Evolutionary conservation across 2,113 vertebrate genomes (phyloP).

Genomic region (Nematolebias whitei): DNA sequence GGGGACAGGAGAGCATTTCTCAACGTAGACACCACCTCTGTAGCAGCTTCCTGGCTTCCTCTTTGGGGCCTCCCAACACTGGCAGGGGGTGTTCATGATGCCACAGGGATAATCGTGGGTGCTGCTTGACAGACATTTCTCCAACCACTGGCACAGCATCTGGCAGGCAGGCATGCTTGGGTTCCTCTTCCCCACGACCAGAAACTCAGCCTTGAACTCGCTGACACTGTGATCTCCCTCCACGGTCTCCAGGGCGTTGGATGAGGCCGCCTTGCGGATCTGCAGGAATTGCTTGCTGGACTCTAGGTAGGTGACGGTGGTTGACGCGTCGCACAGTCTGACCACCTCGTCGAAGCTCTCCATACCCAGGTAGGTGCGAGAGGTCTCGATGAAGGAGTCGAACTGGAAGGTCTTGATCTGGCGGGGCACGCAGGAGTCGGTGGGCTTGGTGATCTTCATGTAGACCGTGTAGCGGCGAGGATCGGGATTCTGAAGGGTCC

Average conservation of each 20-base stretch:
- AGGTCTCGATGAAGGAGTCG: constrained; percentile 96
- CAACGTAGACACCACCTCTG: constrained; percentile 88
- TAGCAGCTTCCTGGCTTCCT: constrained; percentile 90
- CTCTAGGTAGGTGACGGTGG: constrained; percentile 89
- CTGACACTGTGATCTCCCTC: constrained; percentile 70
- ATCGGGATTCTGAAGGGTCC: constrained; percentile 98
- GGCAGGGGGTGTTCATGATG: constrained; percentile 97
- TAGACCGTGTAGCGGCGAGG: constrained; percentile 96
- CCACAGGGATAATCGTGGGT: constrained; percentile 93
- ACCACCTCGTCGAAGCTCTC: constrained; percentile 95
- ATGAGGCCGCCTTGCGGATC: constrained; percentile 83
- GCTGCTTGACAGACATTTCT: constrained; percentile 90
- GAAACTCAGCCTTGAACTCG: constrained; percentile 93
- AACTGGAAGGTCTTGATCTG: constrained; percentile 95
- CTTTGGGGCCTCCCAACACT: constrained; percentile 86
- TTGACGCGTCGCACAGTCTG: constrained; percentile 87
- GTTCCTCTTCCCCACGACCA: constrained; percentile 95
- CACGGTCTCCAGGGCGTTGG: constrained; percentile 51
- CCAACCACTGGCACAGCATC: constrained; percentile 97
- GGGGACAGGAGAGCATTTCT: constrained; percentile 87
- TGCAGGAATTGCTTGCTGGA: constrained; percentile 94
- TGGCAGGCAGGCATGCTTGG: constrained; percentile 95
- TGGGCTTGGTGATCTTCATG: constrained; percentile 94
- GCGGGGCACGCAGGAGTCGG: constrained; percentile 81
- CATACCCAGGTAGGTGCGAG: constrained; percentile 96